Conservation (phyloP, 2,888 invertebrate species). For the Sminthurinus aureus region DNA sequence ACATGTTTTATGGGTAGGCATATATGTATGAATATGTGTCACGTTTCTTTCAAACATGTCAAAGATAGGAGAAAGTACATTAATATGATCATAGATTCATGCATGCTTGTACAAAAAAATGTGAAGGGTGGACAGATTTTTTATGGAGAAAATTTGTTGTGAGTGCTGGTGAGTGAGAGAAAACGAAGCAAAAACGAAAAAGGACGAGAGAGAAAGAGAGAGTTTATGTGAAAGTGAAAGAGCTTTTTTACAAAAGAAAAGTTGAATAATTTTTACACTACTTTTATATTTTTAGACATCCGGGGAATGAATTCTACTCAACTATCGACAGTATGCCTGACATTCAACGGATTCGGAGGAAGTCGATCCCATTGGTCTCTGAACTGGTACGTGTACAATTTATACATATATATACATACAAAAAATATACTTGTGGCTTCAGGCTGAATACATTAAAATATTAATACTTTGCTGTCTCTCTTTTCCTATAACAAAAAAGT, state of each 20-base stretch:
- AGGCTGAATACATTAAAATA: background rate
- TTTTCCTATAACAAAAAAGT: too few species aligned
- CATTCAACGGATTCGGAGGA: slow-evolving; percentile 91
- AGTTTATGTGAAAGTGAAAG: background rate
- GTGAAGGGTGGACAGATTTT: background rate
- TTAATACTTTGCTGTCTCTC: background rate
- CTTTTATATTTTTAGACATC: slow-evolving; percentile 69
- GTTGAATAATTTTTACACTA: slow-evolving; percentile 6
- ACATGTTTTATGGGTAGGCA: too few species aligned
- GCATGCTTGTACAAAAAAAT: too few species aligned
- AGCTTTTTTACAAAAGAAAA: background rate
- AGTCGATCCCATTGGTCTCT: slow-evolving; percentile 97
- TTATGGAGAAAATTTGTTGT: background rate
- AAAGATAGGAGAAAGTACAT: too few species aligned
- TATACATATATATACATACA: background rate
- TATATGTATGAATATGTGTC: too few species aligned
- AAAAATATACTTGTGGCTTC: background rate
- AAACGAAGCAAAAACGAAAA: background rate
- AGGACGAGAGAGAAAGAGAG: background rate
- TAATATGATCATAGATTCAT: too few species aligned
- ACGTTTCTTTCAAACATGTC: too few species aligned
- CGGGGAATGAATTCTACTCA: slow-evolving; percentile 98
- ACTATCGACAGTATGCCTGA: slow-evolving; percentile 99
- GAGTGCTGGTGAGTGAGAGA: background rate
- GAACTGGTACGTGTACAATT: slow-evolving; percentile 86